Percentiles rank a stretch among this genome's conserved stretches.
Evolutionary conservation across 2,113 vertebrate species (phyloP).

Genomic region (Leucopsar rothschildi): DNA sequence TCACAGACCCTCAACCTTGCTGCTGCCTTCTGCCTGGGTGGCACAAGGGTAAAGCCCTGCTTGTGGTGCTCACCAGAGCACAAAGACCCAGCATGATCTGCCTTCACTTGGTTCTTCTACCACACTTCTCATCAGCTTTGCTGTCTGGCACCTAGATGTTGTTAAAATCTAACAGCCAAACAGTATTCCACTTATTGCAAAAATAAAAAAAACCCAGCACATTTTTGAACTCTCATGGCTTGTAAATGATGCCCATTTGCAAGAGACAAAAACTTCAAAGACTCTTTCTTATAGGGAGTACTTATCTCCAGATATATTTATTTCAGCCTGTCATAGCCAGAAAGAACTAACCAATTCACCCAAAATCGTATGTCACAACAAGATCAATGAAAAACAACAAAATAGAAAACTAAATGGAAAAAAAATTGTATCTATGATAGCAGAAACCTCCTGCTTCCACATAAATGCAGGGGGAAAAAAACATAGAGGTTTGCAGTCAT

Average conservation of each 20-base stretch:
- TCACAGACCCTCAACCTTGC: not conserved
- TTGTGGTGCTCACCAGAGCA: not conserved
- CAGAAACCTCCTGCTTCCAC: not conserved
- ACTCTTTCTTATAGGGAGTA: not conserved
- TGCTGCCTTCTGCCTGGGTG: not conserved
- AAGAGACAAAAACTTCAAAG: not conserved
- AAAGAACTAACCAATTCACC: not conserved
- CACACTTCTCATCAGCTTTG: not conserved
- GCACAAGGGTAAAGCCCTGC: not conserved
- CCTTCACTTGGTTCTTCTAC: not conserved
- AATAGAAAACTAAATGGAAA: not conserved
- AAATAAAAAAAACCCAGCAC: not conserved
- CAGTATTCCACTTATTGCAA: not conserved
- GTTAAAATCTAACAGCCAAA: not conserved
- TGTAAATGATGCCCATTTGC: not conserved
- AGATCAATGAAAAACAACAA: not conserved
- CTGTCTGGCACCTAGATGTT: not conserved
- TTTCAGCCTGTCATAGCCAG: not conserved
- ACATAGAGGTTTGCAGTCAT: not conserved
- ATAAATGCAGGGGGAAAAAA: accelerated
- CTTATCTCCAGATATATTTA: not conserved
- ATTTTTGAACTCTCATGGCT: not conserved
- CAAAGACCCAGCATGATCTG: not conserved
- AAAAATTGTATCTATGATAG: not conserved
- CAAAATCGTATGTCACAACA: not conserved